Conservation (phyloP, 2,797 vertebrate genomes). For the Gorsachius magnificus region DNA sequence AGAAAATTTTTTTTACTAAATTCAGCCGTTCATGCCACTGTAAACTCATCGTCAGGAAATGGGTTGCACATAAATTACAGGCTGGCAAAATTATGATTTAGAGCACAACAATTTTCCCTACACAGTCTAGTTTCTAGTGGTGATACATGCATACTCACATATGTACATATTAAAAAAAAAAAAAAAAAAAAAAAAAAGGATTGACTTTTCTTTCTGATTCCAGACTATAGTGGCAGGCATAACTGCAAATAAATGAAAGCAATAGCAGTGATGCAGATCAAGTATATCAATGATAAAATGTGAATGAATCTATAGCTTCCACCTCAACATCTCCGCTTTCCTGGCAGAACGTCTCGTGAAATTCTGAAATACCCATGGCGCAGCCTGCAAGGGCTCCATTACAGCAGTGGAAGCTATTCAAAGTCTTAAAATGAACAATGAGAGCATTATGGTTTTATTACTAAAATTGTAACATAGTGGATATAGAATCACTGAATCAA, state of each 20-base stretch:
- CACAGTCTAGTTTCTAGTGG: background rate
- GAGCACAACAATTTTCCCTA: background rate
- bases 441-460: constrained; percentile 27
- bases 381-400: background rate
- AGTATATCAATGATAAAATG: background rate
- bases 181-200: background rate
- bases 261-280: background rate
- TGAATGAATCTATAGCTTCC: background rate
- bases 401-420: background rate
- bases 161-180: background rate
- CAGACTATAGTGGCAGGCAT: background rate
- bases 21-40: background rate
- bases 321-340: background rate
- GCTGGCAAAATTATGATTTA: background rate
- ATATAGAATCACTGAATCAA: constrained; percentile 44
- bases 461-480: background rate
- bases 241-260: background rate
- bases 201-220: background rate
- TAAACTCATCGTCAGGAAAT: background rate
- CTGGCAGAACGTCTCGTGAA: background rate
- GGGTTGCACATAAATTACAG: background rate
- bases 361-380: background rate
- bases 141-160: rapidly evolving
- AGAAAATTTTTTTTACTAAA: background rate
- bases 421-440: background rate